Evolutionary conservation across 1,140 invertebrate genomes (phyloP).

Genomic region (Euwallacea similis): DNA sequence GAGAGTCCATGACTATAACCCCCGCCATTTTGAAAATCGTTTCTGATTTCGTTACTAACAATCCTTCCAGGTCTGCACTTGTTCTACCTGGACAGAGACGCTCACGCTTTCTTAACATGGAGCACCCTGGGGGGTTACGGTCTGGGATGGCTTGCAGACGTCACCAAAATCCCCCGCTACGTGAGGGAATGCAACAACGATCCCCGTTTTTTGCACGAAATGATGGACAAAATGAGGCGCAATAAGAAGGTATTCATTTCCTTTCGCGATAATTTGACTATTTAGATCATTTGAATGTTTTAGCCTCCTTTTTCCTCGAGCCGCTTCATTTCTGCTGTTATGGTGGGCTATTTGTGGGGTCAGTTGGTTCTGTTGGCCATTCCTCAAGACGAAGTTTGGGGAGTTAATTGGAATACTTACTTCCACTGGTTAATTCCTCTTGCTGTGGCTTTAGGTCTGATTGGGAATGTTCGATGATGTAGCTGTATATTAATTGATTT

Average conservation of each 20-base stretch:
- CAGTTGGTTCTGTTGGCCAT: conserved; percentile 74
- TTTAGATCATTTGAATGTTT: conserved; percentile 42
- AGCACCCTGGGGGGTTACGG: conserved; percentile 85
- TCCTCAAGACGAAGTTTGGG: conserved; percentile 72
- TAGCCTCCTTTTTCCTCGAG: conserved; percentile 78
- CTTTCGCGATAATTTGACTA: not conserved
- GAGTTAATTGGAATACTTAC: conserved; percentile 66
- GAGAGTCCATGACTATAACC: not conserved
- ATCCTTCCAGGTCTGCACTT: conserved; percentile 71
- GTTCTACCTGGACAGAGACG: conserved; percentile 83
- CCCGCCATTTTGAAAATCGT: not conserved
- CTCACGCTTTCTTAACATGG: conserved; percentile 89
- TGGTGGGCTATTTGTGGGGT: conserved; percentile 80
- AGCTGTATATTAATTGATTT: not conserved
- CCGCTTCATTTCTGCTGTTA: conserved; percentile 74
- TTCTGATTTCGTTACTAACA: not conserved
- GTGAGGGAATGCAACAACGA: conserved; percentile 86
- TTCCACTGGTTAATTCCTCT: conserved; percentile 73
- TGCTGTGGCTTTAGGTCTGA: conserved; percentile 73
- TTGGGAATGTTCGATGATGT: not conserved
- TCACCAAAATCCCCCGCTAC: conserved; percentile 84
- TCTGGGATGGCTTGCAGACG: conserved; percentile 82
- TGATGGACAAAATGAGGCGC: conserved; percentile 64
- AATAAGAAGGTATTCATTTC: conserved; percentile 64
- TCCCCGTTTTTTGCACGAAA: conserved; percentile 66